Evolutionary conservation across 2,797 vertebrate species (phyloP).

Genomic region (Rhodeus uyekii): DNA sequence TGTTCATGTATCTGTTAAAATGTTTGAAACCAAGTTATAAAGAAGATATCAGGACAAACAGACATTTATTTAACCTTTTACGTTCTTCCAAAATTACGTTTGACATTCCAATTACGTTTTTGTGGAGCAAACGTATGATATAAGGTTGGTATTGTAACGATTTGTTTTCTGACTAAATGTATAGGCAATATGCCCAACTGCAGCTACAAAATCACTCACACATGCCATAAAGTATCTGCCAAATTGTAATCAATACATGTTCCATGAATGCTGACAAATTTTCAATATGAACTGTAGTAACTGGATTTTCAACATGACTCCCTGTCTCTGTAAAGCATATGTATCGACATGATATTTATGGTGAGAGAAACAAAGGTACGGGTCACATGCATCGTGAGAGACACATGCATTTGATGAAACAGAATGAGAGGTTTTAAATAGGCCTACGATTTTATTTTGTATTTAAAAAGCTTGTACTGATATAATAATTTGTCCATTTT

Average conservation of each 20-base stretch:
- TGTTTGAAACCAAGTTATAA: not conserved
- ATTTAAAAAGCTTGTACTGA: conserved; percentile 1
- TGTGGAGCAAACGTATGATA: not conserved
- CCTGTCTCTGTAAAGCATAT: not conserved
- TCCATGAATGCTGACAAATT: not conserved
- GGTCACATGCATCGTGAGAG: conserved; percentile 2
- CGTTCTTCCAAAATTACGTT: not conserved
- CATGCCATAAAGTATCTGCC: not conserved
- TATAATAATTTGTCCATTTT: conserved; percentile 37
- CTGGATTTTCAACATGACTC: conserved; percentile 27
- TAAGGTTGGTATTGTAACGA: not conserved
- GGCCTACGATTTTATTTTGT: conserved; percentile 8
- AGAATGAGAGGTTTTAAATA: not conserved
- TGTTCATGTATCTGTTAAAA: not conserved
- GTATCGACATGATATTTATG: not conserved
- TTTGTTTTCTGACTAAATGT: not conserved
- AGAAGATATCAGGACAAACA: not conserved
- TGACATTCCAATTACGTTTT: not conserved
- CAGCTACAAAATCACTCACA: not conserved
- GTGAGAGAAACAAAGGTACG: not conserved
- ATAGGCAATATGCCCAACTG: not conserved
- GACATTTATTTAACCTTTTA: not conserved
- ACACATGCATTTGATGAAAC: not conserved
- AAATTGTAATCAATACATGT: conserved; percentile 9
- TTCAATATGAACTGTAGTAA: conserved; percentile 29